Evolutionary conservation across 2,113 vertebrate species (phyloP).

Genomic region (Parus major): DNA sequence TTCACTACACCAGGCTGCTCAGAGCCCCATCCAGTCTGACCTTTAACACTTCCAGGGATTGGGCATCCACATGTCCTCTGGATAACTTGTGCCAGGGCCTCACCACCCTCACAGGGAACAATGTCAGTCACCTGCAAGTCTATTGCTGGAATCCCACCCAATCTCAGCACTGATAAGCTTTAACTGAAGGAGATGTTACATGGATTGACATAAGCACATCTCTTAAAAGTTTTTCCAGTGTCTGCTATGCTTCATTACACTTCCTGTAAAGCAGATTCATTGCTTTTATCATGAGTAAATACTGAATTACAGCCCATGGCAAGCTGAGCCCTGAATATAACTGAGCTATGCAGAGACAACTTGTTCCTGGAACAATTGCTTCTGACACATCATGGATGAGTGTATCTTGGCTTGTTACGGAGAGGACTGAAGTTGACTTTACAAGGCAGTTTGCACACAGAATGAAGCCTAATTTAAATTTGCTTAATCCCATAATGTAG

Average conservation of each 20-base stretch:
- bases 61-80: neutral
- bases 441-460: conserved; percentile 52
- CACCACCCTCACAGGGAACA: neutral
- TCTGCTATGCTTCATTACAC: neutral
- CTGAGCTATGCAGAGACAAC: neutral
- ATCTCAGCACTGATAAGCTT: neutral
- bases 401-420: conserved; percentile 14
- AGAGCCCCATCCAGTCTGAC: neutral
- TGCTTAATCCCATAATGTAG: conserved; percentile 32
- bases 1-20: neutral
- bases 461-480: conserved; percentile 53
- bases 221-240: neutral
- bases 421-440: conserved; percentile 48
- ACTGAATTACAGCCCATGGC: conserved; percentile 16
- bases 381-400: conserved; percentile 17
- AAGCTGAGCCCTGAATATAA: conserved; percentile 38
- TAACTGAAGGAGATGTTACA: neutral
- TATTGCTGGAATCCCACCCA: neutral
- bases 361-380: conserved; percentile 39
- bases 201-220: neutral
- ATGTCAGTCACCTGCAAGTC: neutral
- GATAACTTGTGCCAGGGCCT: neutral
- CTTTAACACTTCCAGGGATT: neutral
- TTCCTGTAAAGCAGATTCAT: conserved; percentile 1
- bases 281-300: conserved; percentile 8